Evolutionary conservation across 2,888 invertebrate genomes (phyloP).

Genomic region (Odontothrips loti): DNA sequence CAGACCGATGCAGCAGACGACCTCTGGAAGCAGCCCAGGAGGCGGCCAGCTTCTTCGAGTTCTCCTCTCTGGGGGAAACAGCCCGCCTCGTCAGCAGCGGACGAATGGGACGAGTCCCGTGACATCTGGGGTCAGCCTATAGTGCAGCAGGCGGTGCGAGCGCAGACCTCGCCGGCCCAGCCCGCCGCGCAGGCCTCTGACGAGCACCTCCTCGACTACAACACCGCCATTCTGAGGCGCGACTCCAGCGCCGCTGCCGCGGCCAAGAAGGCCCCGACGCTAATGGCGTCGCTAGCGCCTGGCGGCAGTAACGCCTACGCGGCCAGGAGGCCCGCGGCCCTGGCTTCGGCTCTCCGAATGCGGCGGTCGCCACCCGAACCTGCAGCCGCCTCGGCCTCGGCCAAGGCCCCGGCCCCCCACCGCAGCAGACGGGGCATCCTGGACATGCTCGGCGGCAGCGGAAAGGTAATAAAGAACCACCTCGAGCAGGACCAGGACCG

Average conservation of each 20-base stretch:
- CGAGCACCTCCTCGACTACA: slow-evolving; percentile 14
- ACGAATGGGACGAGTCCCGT: no score
- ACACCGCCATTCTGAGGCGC: background rate
- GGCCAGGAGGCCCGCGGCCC: background rate
- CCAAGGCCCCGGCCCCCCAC: background rate
- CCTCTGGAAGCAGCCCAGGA: background rate
- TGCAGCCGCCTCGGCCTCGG: background rate
- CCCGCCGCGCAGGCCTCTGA: background rate
- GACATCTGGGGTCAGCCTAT: no score
- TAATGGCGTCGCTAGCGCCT: background rate
- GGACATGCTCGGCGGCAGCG: background rate
- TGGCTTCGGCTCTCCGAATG: background rate
- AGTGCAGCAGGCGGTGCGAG: background rate
- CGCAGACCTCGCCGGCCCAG: background rate
- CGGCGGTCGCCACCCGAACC: background rate
- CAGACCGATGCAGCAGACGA: background rate
- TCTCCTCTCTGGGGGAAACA: no score
- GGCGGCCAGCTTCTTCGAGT: no score
- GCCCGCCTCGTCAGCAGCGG: no score
- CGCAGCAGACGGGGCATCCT: background rate
- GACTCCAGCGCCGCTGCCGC: background rate
- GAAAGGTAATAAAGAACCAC: background rate
- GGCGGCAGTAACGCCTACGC: background rate
- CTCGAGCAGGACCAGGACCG: background rate
- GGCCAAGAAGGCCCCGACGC: background rate